phyloP scores from a whole-genome alignment of 2,888 invertebrate genomes.

The Athripsodes cinereus region DNA sequence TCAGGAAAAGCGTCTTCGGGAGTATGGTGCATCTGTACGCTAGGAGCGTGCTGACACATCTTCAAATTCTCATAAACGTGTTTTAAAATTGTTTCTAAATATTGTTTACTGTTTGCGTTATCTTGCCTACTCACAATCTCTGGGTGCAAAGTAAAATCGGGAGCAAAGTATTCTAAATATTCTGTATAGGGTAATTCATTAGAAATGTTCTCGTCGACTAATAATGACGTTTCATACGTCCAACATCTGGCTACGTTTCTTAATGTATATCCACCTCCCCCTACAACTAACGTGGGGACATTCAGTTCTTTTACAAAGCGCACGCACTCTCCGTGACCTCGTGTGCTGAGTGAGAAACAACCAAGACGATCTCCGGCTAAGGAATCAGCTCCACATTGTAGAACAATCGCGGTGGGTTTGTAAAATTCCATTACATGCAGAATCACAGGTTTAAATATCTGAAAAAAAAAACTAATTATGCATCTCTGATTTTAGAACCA shows the following conservation, averaged over 20 bases:
- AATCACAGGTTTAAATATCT: conserved; percentile 92
- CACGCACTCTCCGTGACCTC: conserved; percentile 97
- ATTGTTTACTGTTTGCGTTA: conserved; percentile 94
- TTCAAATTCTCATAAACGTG: conserved; percentile 90
- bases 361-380: conserved; percentile 91
- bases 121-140: conserved; percentile 81
- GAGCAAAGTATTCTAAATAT: conserved; percentile 95
- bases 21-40: conserved; percentile 96
- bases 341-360: conserved; percentile 91
- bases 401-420: conserved; percentile 91
- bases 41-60: conserved; percentile 89
- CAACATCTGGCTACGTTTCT: conserved; percentile 97
- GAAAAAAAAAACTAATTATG: conserved; percentile 30
- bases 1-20: conserved; percentile 76
- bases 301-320: conserved; percentile 89
- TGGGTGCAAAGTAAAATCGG: conserved; percentile 93
- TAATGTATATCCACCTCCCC: conserved; percentile 80
- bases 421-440: conserved; percentile 93
- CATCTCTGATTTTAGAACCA: neutral
- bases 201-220: conserved; percentile 87
- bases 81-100: conserved; percentile 84
- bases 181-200: conserved; percentile 95
- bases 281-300: conserved; percentile 87
- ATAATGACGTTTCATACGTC: conserved; percentile 95
- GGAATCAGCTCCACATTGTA: conserved; percentile 98